Evolutionary conservation across 1,140 invertebrate species (phyloP).

Genomic region (Belonocnema kinseyi): DNA sequence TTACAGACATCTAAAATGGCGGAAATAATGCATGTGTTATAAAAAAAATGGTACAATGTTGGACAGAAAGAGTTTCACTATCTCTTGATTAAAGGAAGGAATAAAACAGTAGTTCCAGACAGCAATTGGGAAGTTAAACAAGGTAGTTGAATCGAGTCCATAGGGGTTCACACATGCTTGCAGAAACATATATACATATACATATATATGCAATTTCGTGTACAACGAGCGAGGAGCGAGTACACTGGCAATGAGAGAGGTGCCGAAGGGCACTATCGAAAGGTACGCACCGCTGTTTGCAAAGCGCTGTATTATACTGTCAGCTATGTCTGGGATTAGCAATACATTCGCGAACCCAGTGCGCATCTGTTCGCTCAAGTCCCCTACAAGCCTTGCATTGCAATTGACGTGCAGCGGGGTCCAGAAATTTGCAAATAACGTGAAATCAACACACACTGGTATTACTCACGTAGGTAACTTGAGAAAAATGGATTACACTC

Average conservation of each 20-base stretch:
- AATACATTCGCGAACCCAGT: conserved; percentile 73
- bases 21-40: too few species aligned
- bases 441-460: conserved; percentile 53
- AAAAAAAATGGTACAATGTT: too few species aligned
- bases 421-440: conserved; percentile 66
- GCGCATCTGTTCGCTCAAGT: conserved; percentile 70
- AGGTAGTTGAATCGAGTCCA: conserved; percentile 39
- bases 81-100: conserved; percentile 10
- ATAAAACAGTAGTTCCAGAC: conserved; percentile 30
- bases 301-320: conserved; percentile 74
- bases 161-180: conserved; percentile 49
- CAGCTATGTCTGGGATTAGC: conserved; percentile 73
- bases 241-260: conserved; percentile 50
- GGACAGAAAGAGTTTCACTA: not conserved
- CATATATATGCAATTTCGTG: conserved; percentile 47
- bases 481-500: too few species aligned
- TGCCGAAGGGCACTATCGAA: conserved; percentile 53
- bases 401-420: conserved; percentile 65
- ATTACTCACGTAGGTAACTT: conserved; percentile 5
- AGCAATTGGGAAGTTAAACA: conserved; percentile 52
- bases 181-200: conserved; percentile 52
- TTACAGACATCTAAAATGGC: too few species aligned
- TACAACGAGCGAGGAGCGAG: conserved; percentile 37
- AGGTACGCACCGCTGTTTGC: conserved; percentile 68
- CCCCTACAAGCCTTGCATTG: conserved; percentile 67